phyloP scores from a whole-genome alignment of 2,113 vertebrate genomes.

The Erpornis zantholeuca region DNA sequence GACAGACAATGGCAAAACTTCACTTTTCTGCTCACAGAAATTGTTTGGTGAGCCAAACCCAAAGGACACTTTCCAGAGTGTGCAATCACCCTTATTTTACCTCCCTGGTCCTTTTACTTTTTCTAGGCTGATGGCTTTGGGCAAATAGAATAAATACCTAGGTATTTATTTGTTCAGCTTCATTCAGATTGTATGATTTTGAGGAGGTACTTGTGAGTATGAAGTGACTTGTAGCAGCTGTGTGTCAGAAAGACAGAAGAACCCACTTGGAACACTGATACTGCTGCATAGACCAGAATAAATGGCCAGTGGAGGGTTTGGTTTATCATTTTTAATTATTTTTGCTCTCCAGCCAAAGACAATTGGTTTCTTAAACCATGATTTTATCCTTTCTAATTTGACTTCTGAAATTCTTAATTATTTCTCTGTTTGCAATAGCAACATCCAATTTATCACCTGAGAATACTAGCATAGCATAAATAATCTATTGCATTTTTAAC shows the following conservation, averaged over 20 bases:
- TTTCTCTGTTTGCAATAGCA: neutral
- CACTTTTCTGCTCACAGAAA: neutral
- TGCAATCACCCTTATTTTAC: neutral
- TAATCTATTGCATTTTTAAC: constrained; percentile 11
- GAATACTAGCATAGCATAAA: neutral
- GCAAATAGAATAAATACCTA: neutral
- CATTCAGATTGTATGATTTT: neutral
- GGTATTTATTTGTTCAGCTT: neutral
- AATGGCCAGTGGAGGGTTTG: neutral
- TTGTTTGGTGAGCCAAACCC: neutral
- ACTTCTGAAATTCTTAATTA: neutral
- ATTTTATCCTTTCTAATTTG: neutral
- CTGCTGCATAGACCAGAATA: neutral
- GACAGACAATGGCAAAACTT: neutral
- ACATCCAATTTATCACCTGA: neutral
- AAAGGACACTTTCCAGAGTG: neutral
- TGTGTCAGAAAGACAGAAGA: neutral
- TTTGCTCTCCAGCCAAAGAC: neutral
- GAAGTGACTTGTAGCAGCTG: neutral
- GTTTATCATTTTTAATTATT: neutral
- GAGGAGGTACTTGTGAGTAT: neutral
- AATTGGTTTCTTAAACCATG: neutral
- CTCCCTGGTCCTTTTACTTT: neutral
- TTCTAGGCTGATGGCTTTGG: neutral
- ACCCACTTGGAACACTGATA: neutral